A percentile compares a stretch with the other conserved stretches of the same genome.
Conservation (phyloP, 2,797 vertebrate genomes). For the Galago senegalensis region DNA sequence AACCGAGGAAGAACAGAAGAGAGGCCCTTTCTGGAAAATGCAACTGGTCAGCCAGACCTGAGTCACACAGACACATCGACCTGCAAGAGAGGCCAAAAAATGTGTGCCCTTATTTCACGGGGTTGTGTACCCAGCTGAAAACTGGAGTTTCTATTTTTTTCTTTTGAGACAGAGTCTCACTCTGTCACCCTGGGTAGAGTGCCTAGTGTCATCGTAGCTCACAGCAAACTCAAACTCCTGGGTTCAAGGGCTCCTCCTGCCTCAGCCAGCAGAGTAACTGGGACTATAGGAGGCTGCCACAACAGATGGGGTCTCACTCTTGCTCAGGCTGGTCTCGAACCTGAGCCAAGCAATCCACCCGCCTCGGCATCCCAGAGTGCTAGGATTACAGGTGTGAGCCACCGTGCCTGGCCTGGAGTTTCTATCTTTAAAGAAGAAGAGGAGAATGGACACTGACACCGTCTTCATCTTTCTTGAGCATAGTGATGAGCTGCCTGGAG, state of each 20-base stretch:
- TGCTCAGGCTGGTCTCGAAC: no score
- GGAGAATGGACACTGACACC: not conserved
- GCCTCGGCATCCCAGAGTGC: no score
- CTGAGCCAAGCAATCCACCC: no score
- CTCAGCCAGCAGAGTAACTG: no score
- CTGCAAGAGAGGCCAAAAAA: not conserved
- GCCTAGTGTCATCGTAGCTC: no score
- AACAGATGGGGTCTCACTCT: no score
- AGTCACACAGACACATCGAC: not conserved
- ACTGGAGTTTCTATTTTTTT: not conserved
- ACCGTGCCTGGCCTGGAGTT: no score
- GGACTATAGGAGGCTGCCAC: no score
- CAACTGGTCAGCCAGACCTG: not conserved
- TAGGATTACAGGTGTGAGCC: no score
- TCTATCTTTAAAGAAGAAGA: not conserved
- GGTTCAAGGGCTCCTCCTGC: no score
- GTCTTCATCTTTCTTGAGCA: not conserved
- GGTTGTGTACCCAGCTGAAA: not conserved
- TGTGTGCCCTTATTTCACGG: not conserved
- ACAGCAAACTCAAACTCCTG: no score
- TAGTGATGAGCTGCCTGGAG: not conserved
- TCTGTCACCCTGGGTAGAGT: no score
- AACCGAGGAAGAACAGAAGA: not conserved
- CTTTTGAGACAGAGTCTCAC: not conserved
- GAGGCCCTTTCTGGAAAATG: not conserved